Evolutionary conservation across 2,888 invertebrate species (phyloP), one percentile per base, ranked within the genome.

Genomic region (Drosophila algonquin): DNA sequence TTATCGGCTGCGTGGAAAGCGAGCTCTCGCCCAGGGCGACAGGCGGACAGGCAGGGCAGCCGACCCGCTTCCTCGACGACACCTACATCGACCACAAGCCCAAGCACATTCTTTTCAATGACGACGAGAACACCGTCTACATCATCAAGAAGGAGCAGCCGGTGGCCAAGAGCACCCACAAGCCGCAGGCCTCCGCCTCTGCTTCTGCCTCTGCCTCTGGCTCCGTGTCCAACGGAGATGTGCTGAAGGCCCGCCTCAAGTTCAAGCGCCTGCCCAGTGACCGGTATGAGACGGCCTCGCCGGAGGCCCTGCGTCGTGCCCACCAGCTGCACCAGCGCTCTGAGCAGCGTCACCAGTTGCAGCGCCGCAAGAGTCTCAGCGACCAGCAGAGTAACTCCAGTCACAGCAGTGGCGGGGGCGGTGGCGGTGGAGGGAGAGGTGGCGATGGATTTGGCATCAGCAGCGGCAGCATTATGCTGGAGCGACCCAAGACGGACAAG

Each of bases 401-500:
- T 50, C 73, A 89, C 3, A 91, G 90, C 70, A 91, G 81, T 75
- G 92, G 89, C 65, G 92, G 87, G 72, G 93, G 90, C 46, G 76
- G 75, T 90, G 79, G 95, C 94, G 79, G 95, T 94, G 88, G 73
- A 9, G 59, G 59, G 12, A 64, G 47, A 46, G 54, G 73, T 0
- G 70, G 47, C 12, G 70, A 51, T 44, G 76, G 62, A 6, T 40
- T 40, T 40, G 40, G 40, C 40, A 40, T 40, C 14, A 14, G 40
- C 40, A 45, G 61, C 14, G 77, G 73, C 30, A 75, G 86, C 61
- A 78, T 79, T 27, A 85, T 87, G 74, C 79, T 79, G 64, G 91
- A 91, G 57, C 89, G 90, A 7, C 89, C 91, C 46, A 91, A 90
- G 70, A 85, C 89, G 30, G 90, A 90, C 57, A 92, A 95, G 80